phyloP scores from a whole-genome alignment of 1,140 invertebrate species.

The Himalopsyche phryganea region DNA sequence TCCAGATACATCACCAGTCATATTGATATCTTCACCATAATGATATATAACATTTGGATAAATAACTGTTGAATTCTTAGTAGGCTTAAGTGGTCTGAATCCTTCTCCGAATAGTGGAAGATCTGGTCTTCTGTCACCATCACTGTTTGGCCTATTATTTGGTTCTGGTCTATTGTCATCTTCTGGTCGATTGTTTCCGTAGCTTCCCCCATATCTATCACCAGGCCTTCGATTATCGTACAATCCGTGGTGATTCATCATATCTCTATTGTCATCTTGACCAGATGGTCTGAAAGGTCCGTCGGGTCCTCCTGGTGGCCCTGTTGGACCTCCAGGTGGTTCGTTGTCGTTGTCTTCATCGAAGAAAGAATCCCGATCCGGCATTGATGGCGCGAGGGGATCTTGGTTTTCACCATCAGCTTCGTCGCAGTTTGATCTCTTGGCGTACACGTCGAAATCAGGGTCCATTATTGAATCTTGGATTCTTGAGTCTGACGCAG shows the following conservation, averaged over 20 bases:
- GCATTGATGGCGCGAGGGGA: slow-evolving; percentile 19
- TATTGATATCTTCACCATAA: too few relatives aligned
- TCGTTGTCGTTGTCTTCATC: slow-evolving; percentile 6
- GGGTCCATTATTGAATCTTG: slow-evolving; percentile 49
- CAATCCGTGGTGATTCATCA: neutral
- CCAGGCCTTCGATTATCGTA: neutral
- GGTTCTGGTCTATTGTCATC: neutral
- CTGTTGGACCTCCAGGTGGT: neutral
- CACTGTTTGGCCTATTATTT: neutral
- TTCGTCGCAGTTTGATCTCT: slow-evolving; percentile 46
- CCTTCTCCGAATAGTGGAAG: too few relatives aligned
- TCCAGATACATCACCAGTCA: too few relatives aligned
- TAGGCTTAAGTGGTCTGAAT: too few relatives aligned
- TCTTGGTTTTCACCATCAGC: slow-evolving; percentile 24
- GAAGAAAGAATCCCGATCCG: slow-evolving; percentile 16
- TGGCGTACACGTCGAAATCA: slow-evolving; percentile 62
- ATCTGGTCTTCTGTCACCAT: neutral
- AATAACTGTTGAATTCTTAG: too few relatives aligned
- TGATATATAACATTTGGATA: too few relatives aligned
- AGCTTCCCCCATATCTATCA: slow-evolving; percentile 6
- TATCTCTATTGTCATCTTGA: neutral
- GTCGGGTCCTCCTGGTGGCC: neutral
- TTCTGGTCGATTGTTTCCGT: neutral
- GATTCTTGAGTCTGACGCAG: slow-evolving; percentile 41
- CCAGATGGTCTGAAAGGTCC: neutral